A percentile compares a stretch with the other conserved stretches of the same genome.
Evolutionary conservation across 1,140 invertebrate genomes (phyloP).

Genomic region (Aphelenchoides fujianensis): DNA sequence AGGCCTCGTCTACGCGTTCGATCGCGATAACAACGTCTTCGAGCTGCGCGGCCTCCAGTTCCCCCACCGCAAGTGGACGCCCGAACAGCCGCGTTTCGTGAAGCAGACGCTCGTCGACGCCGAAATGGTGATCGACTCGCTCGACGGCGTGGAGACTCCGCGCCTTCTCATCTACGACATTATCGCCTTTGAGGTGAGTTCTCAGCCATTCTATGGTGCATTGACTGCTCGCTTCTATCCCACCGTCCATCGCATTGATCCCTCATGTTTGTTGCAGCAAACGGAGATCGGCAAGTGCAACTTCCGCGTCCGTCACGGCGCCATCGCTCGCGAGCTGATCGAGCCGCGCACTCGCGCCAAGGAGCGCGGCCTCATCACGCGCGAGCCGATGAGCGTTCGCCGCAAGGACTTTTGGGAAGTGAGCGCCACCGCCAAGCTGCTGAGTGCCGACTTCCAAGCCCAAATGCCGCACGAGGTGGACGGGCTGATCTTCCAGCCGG

Average conservation of each 20-base stretch:
- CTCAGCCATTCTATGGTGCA: constrained; percentile 2
- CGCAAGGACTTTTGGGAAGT: constrained; percentile 70
- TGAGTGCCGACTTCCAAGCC: constrained; percentile 80
- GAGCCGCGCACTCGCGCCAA: constrained; percentile 74
- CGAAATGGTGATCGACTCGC: constrained; percentile 91
- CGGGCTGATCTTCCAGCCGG: constrained; percentile 94
- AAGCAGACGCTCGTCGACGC: constrained; percentile 80
- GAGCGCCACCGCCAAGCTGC: constrained; percentile 70
- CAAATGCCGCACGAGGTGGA: constrained; percentile 88
- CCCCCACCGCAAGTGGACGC: constrained; percentile 72
- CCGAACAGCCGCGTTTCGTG: constrained; percentile 65
- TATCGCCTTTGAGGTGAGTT: constrained; percentile 73
- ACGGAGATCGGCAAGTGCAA: constrained; percentile 76
- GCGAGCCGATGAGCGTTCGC: constrained; percentile 72
- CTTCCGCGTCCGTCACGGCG: constrained; percentile 73
- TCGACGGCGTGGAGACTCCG: constrained; percentile 70
- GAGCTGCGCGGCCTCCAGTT: constrained; percentile 78
- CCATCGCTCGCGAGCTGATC: constrained; percentile 73
- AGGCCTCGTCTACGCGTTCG: constrained; percentile 84
- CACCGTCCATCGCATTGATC: too few relatives aligned
- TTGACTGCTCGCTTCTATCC: background rate
- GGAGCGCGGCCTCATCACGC: constrained; percentile 70
- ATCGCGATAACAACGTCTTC: constrained; percentile 92
- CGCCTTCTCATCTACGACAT: constrained; percentile 94
- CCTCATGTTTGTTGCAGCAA: too few relatives aligned